phyloP scores from a whole-genome alignment of 2,888 invertebrate genomes.

The Lacanobia wlatinum region DNA sequence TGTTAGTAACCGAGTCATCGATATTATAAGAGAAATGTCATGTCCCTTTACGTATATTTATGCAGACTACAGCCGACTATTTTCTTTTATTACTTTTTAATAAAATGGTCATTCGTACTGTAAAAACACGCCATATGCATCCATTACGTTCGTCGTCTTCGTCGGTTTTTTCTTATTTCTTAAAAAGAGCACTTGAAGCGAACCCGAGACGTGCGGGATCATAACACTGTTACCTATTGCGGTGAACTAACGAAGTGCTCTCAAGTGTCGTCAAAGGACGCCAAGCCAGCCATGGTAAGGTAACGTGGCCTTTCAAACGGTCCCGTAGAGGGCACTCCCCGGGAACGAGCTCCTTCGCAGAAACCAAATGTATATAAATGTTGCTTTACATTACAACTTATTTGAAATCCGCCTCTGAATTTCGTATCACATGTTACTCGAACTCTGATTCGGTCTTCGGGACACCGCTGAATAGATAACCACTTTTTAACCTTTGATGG shows the following conservation, averaged over 20 bases:
- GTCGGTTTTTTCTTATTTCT: constrained; percentile 49
- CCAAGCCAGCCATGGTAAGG: constrained; percentile 64
- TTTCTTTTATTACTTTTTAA: neutral
- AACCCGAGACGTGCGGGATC: constrained; percentile 76
- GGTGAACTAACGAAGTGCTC: constrained; percentile 79
- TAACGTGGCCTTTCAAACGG: constrained; percentile 73
- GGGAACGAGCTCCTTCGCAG: constrained; percentile 54
- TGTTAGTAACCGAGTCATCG: neutral
- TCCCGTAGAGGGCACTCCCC: constrained; percentile 61
- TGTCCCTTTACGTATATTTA: neutral
- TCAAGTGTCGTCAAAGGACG: constrained; percentile 74
- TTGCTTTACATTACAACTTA: constrained; percentile 51
- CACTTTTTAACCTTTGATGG: constrained; percentile 40
- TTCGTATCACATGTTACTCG: constrained; percentile 26
- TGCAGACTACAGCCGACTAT: neutral
- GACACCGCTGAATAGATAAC: constrained; percentile 16
- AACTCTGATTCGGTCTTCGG: constrained; percentile 26
- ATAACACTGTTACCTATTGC: constrained; percentile 75
- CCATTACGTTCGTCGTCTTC: constrained; percentile 26
- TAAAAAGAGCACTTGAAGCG: constrained; percentile 55
- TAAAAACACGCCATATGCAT: constrained; percentile 26
- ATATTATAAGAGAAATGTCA: constrained; percentile 11
- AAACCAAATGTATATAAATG: constrained; percentile 59
- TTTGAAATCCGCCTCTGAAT: constrained; percentile 46
- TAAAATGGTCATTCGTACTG: constrained; percentile 10